Base-by-base conservation (phyloP, 2,797 vertebrate species). In the Heliangelus exortis region DNA sequence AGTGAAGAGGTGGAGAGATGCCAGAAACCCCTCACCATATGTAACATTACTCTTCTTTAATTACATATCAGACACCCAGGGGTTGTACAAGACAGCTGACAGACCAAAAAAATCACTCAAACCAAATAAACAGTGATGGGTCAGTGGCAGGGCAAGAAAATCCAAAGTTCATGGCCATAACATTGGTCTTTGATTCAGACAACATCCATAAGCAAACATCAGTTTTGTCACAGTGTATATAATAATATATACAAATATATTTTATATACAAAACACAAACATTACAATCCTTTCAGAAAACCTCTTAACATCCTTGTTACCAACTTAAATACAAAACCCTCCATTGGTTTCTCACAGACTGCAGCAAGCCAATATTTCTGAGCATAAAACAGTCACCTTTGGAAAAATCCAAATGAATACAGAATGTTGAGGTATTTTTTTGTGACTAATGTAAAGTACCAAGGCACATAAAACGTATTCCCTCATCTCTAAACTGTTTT, bases 231-330 rank as follows among this genome's bases (percentile, higher is more conserved):
- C 13, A 83, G 43, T 48, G 81, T 48, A 41, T 41, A 41, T 14
- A 74, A 66, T 31, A 61, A 19, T 8, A 80, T 43, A 41, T 14
- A 41, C 39, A 41, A 39, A 39, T 39, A 39, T 39, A 39, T 39
- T 41, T 41, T 41, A 41, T 14, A 41, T 41, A 41, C 39, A 41
- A 41, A 41, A 41, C 39, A 41, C 39, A 41, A 84, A 50, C 15
- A n/a, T 5, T 33, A 62, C 39, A 33, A n/a, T 5, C 8, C 18
- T 20, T 86, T 86, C 17, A 63, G 18, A 62, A 9, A 33, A 51
- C 10, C 39, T 69, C 0, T 0, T 29, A 53, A 71, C 14, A 77
- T 33, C 23, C 18, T n/a, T 41, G 17, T 25, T 34, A 74, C 47
- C 36, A 81, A 34, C 11, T 41, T 28, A 14, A 75, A 78, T 6